Base-by-base conservation (phyloP, 2,888 invertebrate species). In the Toxonevra muliebris region DNA sequence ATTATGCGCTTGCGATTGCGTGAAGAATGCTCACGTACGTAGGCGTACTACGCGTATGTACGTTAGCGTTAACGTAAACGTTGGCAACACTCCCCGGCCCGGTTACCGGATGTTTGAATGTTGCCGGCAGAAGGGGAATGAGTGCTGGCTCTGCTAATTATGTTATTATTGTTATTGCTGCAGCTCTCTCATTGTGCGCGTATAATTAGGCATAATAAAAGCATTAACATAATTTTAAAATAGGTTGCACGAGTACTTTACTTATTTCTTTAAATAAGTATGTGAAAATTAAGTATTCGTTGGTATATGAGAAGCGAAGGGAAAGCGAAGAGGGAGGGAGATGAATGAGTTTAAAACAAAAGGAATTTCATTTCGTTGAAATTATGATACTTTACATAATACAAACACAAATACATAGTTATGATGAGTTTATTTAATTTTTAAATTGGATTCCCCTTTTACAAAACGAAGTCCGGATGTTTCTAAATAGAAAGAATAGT, bases 171-270 rank as follows among this genome's bases (percentile, higher is more conserved):
- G 20, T 59, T 59, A 19, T 59, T 42, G 20, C 17, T 53, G 53
- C 20, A 10, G 30, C 57, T 57, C 30, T 30, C 15, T 30, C 30
- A 10, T 15, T 41, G 57, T n/a, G 30, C 41, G 13, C 30, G 5
- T 48, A n/a, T 40, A 40, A 40, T 10, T 59, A 59, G 43, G 41
- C 43, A 19, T 19, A 59, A 45, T 59, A 43, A 43, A 40, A 17
- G 42, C 59, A 59, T 59, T 45, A 43, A 43, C 59, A 59, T 59
- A 19, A 59, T 43, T 59, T 59, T 45, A 19, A 45, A 19, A 59
- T 19, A 11, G 42, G 40, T 42, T 30, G 30, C 30, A 30, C 30
- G 30, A 30, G 30, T 30, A 4, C 30, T 30, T 8, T n/a, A 30
- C 4, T 30, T 9, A 57, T 15, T 40, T 7, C n/a, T 19, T 2